These are phyloP conservation scores for Microctonus hyperodae DNA, from an alignment of 2,888 invertebrate species.

Conservation along the genomic window DNA sequence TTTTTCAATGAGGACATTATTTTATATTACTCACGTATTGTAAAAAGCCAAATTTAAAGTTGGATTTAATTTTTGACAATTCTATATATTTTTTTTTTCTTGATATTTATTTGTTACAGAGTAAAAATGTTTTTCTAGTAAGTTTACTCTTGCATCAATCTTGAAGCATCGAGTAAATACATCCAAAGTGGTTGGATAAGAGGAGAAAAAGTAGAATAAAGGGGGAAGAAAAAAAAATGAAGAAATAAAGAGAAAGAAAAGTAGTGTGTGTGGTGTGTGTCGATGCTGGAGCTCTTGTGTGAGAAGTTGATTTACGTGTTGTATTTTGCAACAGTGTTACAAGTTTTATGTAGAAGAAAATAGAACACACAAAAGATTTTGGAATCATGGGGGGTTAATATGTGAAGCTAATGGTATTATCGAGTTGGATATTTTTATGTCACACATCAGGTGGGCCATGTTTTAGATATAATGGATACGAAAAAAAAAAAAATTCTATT, in stretches of 20 bases:
- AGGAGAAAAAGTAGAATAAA: background rate
- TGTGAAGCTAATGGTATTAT: background rate
- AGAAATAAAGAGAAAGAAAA: background rate
- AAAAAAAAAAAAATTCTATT: no score
- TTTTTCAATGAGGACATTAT: no score
- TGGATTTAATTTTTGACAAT: no score
- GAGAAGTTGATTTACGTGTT: background rate
- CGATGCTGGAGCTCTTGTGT: background rate
- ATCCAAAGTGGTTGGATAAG: background rate
- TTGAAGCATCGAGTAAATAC: background rate
- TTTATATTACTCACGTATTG: no score
- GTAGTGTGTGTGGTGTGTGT: background rate
- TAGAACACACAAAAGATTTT: background rate
- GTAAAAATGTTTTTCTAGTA: background rate
- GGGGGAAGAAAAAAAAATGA: background rate
- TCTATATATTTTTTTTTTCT: no score
- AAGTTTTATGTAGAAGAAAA: background rate
- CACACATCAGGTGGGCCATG: constrained; percentile 16
- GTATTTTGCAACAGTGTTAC: background rate
- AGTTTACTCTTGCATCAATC: background rate
- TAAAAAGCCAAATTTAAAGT: no score
- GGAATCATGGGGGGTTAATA: background rate
- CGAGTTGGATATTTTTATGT: background rate
- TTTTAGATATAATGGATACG: constrained; percentile 4
- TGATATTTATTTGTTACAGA: no score